Percentiles rank a stretch among this genome's conserved stretches.
These are phyloP conservation scores for Drosophila rubida DNA, from an alignment of 2,888 invertebrate species.

Conservation along the genomic window DNA sequence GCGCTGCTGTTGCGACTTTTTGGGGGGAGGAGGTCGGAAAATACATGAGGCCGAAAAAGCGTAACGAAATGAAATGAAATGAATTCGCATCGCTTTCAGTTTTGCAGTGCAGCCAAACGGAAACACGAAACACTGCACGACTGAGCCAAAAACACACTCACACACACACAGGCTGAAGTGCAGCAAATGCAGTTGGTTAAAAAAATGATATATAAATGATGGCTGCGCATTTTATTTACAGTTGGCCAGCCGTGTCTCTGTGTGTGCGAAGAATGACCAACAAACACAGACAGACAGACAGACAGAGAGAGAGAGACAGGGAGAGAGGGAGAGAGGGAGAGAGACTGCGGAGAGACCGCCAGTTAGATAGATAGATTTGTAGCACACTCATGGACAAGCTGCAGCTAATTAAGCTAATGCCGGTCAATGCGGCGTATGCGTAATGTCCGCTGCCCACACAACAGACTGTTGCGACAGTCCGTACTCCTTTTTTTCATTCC, in stretches of 20 bases:
- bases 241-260: slow-evolving; percentile 54
- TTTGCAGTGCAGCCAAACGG: slow-evolving; percentile 70
- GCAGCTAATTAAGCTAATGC: slow-evolving; percentile 74
- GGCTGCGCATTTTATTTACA: slow-evolving; percentile 78
- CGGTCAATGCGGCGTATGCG: slow-evolving; percentile 66
- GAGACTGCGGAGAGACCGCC: not conserved
- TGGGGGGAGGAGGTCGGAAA: slow-evolving; percentile 35
- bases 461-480: not conserved
- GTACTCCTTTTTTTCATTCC: slow-evolving; percentile 1
- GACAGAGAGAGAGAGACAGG: slow-evolving; percentile 1
- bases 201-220: slow-evolving; percentile 65
- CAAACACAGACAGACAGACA: slow-evolving; percentile 25
- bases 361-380: slow-evolving; percentile 7
- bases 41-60: slow-evolving; percentile 80
- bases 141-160: slow-evolving; percentile 39
- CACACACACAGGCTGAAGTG: not conserved
- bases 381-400: slow-evolving; percentile 27
- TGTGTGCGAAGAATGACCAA: slow-evolving; percentile 65
- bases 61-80: slow-evolving; percentile 78
- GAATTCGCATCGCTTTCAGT: slow-evolving; percentile 64
- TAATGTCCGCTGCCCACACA: slow-evolving; percentile 34
- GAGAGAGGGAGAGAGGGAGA: slow-evolving; percentile 5
- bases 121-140: slow-evolving; percentile 68
- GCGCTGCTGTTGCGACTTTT: too few relatives aligned
- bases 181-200: slow-evolving; percentile 53